Evolutionary conservation across 1,140 invertebrate species (phyloP).

Genomic region (Reticulitermes speratus): DNA sequence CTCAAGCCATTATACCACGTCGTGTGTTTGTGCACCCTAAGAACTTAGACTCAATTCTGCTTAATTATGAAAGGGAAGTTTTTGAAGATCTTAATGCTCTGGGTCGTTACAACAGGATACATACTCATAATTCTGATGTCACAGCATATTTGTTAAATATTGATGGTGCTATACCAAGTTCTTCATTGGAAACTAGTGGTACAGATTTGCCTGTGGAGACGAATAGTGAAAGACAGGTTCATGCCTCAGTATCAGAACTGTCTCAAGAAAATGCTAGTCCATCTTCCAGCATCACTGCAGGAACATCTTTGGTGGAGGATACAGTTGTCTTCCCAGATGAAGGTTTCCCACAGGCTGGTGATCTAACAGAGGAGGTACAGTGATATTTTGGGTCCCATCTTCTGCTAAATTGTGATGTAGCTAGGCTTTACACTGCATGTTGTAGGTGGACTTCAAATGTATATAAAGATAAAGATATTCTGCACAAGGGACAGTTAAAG

Average conservation of each 20-base stretch:
- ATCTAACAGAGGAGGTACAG: constrained; percentile 54
- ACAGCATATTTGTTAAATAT: constrained; percentile 59
- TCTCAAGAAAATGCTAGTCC: neutral
- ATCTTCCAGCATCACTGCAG: neutral
- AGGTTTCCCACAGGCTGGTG: constrained; percentile 36
- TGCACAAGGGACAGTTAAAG: no score
- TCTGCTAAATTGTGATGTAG: no score
- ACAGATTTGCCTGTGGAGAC: neutral
- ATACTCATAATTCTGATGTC: constrained; percentile 50
- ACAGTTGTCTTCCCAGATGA: constrained; percentile 2
- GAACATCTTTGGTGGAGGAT: neutral
- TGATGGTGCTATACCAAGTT: constrained; percentile 41
- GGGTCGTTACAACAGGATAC: constrained; percentile 55
- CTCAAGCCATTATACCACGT: constrained; percentile 52
- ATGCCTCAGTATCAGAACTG: constrained; percentile 4
- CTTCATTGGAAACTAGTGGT: constrained; percentile 6
- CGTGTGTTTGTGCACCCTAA: constrained; percentile 69
- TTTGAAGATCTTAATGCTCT: constrained; percentile 74
- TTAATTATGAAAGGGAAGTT: constrained; percentile 70
- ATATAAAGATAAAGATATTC: no score
- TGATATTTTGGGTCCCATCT: neutral
- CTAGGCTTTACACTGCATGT: no score
- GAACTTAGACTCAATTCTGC: constrained; percentile 67
- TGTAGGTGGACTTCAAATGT: no score
- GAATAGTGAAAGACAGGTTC: constrained; percentile 16